Percentiles rank a stretch among this genome's conserved stretches.
These are phyloP conservation scores for Pseudomyrmex cubaensis DNA, from an alignment of 1,140 invertebrate species.

Conservation along the genomic window DNA sequence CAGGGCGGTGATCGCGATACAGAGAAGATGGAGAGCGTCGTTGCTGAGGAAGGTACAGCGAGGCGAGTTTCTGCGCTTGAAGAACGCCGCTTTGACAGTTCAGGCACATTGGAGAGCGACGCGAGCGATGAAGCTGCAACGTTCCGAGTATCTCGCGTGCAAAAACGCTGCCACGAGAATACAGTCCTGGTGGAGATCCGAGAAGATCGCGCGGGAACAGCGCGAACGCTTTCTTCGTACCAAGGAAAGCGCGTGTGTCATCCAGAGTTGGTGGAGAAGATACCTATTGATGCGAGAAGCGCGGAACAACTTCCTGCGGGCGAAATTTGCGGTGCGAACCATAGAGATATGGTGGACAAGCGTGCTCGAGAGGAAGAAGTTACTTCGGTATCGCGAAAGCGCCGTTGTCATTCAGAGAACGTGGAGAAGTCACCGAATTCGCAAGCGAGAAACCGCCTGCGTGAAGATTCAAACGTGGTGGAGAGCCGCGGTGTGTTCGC, in stretches of 20 bases:
- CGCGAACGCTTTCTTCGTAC: conserved; percentile 79
- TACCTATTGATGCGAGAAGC: conserved; percentile 77
- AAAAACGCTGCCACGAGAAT: conserved; percentile 76
- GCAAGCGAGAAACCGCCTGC: conserved; percentile 50
- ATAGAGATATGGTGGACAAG: conserved; percentile 76
- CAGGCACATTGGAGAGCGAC: conserved; percentile 86
- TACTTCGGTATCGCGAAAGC: conserved; percentile 45
- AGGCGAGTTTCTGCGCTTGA: conserved; percentile 72
- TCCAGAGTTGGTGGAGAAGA: conserved; percentile 85
- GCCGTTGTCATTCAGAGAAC: conserved; percentile 72
- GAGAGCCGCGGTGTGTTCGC: conserved; percentile 50
- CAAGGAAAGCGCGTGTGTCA: conserved; percentile 76
- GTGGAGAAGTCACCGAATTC: conserved; percentile 66
- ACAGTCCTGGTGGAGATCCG: conserved; percentile 83
- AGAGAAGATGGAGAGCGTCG: conserved; percentile 35
- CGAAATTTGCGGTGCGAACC: conserved; percentile 71
- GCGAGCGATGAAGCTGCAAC: conserved; percentile 79
- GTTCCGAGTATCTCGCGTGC: conserved; percentile 77
- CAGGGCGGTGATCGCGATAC: neutral
- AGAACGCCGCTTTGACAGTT: conserved; percentile 83
- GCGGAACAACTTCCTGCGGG: conserved; percentile 80
- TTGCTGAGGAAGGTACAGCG: conserved; percentile 19
- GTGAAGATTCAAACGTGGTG: conserved; percentile 75
- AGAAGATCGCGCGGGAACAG: conserved; percentile 78
- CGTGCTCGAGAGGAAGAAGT: conserved; percentile 62